Conservation (phyloP, 1,140 invertebrate species). For the Temnothorax curvispinosus region DNA sequence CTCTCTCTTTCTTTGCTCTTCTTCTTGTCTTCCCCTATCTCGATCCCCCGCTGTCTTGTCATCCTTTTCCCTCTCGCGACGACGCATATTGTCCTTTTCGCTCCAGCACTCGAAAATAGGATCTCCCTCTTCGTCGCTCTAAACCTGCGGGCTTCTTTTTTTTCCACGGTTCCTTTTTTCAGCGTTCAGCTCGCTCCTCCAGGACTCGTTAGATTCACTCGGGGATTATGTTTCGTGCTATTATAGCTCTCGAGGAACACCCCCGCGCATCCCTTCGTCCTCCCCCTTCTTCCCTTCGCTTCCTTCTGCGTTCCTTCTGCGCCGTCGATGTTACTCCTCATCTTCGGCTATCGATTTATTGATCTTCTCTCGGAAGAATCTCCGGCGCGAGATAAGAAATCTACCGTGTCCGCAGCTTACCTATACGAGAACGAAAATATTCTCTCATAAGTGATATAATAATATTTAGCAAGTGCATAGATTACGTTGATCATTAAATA, state of each 20-base stretch:
- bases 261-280: conserved; percentile 20
- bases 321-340: conserved; percentile 53
- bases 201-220: conserved; percentile 79
- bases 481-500: background rate
- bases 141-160: conserved; percentile 24
- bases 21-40: conserved; percentile 23
- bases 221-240: conserved; percentile 79
- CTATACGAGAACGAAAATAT: conserved; percentile 23
- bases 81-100: conserved; percentile 26
- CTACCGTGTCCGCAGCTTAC: conserved; percentile 14
- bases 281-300: conserved; percentile 6
- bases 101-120: conserved; percentile 36
- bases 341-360: conserved; percentile 57
- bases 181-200: conserved; percentile 52
- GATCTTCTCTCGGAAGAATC: conserved; percentile 36
- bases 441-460: background rate
- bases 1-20: conserved; percentile 64
- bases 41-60: conserved; percentile 27
- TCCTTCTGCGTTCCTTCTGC: conserved; percentile 7
- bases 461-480: background rate
- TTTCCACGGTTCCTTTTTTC: conserved; percentile 43
- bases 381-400: conserved; percentile 41
- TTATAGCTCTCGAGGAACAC: conserved; percentile 70
- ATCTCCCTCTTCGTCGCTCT: conserved; percentile 6
- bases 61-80: conserved; percentile 46